Evolutionary conservation across 2,113 vertebrate species (phyloP).

Genomic region (Grantiella picta): DNA sequence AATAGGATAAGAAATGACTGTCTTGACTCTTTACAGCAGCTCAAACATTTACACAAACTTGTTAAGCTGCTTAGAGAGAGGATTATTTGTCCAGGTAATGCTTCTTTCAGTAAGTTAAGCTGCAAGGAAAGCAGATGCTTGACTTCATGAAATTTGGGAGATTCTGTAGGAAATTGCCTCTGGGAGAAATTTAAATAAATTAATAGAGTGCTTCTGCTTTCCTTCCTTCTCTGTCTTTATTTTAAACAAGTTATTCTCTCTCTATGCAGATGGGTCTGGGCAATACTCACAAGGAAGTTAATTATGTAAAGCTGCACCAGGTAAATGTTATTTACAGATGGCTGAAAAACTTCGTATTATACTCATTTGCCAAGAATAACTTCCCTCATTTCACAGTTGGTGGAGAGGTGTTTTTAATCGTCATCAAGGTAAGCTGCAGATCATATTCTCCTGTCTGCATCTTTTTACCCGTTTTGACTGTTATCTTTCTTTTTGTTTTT

Average conservation of each 20-base stretch:
- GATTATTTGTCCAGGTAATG: constrained; percentile 39
- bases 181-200: constrained; percentile 23
- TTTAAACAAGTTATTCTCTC: constrained; percentile 17
- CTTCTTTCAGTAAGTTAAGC: neutral
- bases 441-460: neutral
- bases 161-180: neutral
- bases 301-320: constrained; percentile 66
- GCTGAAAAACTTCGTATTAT: constrained; percentile 41
- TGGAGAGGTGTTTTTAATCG: neutral
- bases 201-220: neutral
- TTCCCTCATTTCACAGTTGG: neutral
- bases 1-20: constrained; percentile 3
- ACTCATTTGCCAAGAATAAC: constrained; percentile 55
- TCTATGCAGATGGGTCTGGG: constrained; percentile 32
- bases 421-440: constrained; percentile 2
- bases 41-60: constrained; percentile 54
- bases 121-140: constrained; percentile 13
- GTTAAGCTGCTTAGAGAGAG: constrained; percentile 30
- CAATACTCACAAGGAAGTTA: neutral
- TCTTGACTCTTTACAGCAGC: constrained; percentile 16
- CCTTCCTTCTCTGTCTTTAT: constrained; percentile 2
- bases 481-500: constrained; percentile 14
- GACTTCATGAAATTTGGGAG: neutral
- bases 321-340: constrained; percentile 67
- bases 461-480: neutral